Conservation (phyloP, 2,113 vertebrate species). For the Brienomyrus longianalis region DNA sequence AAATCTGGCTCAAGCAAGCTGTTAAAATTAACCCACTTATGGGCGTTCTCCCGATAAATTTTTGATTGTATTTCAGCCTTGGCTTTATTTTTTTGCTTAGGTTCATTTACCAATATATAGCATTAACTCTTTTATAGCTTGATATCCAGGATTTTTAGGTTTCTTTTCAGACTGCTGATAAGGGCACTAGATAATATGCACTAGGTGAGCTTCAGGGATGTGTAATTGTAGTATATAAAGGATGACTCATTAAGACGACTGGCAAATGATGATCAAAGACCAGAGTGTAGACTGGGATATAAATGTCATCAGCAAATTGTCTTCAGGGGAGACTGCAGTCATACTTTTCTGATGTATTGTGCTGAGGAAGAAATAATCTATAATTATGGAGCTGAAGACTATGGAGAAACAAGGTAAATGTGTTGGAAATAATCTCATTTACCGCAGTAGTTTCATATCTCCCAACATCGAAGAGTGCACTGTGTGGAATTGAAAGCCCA, state of each 20-base stretch:
- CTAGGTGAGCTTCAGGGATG: not conserved
- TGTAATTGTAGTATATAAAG: not conserved
- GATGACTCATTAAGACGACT: not conserved
- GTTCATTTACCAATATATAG: not conserved
- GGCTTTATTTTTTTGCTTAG: not conserved
- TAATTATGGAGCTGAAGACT: not conserved
- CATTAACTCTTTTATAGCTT: not conserved
- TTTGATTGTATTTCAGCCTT: not conserved
- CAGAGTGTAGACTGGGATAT: not conserved
- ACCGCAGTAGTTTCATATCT: not conserved
- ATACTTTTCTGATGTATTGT: not conserved
- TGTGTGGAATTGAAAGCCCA: not conserved
- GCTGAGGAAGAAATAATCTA: not conserved
- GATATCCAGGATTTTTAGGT: not conserved
- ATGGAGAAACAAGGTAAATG: not conserved
- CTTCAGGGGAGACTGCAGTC: not conserved
- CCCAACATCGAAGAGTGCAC: not conserved
- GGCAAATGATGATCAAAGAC: not conserved
- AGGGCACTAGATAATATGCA: not conserved
- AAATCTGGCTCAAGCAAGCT: not conserved
- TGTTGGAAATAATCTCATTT: slow-evolving; percentile 2
- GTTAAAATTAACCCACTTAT: not conserved
- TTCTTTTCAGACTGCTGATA: not conserved
- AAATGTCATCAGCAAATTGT: not conserved
- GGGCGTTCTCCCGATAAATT: not conserved